Conservation (phyloP, 2,888 invertebrate species). For the Matsumyia berberina region DNA sequence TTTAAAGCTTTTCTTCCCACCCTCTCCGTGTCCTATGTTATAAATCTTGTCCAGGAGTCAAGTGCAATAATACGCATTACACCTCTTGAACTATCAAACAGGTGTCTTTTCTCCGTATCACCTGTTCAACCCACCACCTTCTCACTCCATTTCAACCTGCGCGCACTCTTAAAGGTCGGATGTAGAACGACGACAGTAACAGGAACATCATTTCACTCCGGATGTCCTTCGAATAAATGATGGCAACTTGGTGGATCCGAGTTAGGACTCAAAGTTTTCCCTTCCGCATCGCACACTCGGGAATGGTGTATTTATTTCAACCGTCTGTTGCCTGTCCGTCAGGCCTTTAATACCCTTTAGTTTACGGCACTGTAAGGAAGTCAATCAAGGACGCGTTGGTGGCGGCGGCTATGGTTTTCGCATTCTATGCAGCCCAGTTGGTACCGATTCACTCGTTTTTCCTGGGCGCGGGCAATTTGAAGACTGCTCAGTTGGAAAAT, state of each 20-base stretch:
- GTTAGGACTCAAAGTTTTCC: slow-evolving; percentile 11
- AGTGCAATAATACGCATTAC: slow-evolving; percentile 52
- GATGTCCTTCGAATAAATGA: slow-evolving; percentile 65
- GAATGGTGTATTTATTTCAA: slow-evolving; percentile 26
- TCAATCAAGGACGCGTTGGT: slow-evolving; percentile 50
- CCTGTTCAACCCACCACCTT: background rate
- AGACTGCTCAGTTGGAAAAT: slow-evolving; percentile 67
- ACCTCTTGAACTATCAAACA: slow-evolving; percentile 50
- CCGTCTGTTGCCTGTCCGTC: slow-evolving; percentile 35
- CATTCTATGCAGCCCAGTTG: slow-evolving; percentile 27
- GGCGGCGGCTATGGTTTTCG: slow-evolving; percentile 25
- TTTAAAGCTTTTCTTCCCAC: slow-evolving; percentile 22
- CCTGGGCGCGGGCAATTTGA: slow-evolving; percentile 12
- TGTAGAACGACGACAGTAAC: slow-evolving; percentile 49
- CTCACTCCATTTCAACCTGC: background rate
- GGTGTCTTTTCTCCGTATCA: slow-evolving; percentile 28
- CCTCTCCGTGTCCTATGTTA: background rate
- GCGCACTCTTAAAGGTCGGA: slow-evolving; percentile 37
- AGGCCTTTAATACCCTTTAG: background rate
- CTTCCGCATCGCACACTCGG: slow-evolving; percentile 24
- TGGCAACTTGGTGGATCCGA: slow-evolving; percentile 52
- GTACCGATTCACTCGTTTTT: slow-evolving; percentile 36
- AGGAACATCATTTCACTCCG: slow-evolving; percentile 63
- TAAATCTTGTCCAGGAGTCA: slow-evolving; percentile 28
- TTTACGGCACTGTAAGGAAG: slow-evolving; percentile 43